Evolutionary conservation across 2,888 invertebrate genomes (phyloP), one percentile per base, ranked within the genome.

Genomic region (Erebia aethiops): DNA sequence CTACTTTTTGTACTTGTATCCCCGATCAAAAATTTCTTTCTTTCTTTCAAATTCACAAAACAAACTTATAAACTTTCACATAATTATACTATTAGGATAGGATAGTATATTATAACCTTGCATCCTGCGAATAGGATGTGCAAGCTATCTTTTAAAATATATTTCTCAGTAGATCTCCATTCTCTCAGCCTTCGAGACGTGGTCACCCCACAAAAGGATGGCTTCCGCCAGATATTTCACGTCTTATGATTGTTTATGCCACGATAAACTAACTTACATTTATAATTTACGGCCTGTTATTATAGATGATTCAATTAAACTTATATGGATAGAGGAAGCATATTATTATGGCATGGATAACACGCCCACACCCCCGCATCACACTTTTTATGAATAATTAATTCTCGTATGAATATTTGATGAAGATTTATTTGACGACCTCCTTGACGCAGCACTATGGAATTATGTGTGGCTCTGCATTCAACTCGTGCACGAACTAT

Each of bases 181-280:
- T 35, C 35, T 35, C 35, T 35, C 26, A 26, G 7, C 1, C 7
- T 26, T 26, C 26, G 8, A 9, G 2, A 65, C 73, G 71, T 68
- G 18, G 16, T 43, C 52, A 13, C 41, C 68, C 71, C 26, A 63
- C 21, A 52, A 11, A 69, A 67, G 58, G 46, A 67, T 64, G 54
- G 61, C 74, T 74, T 76, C 76, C 76, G 75, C 61, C 71, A 75
- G 71, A 72, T 67, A 70, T 65, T 66, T 46, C 56, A 66, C 71
- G 62, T 66, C 67, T 69, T 61, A 63, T 56, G 67, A 72, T 68
- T 74, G 73, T 75, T 74, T 76, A 73, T 74, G 18, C 43, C 54
- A 63, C 57, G 49, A 61, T 69, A 71, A 69, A 71, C 64, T 54
- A 65, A 65, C 18, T 66, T 35, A 57, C 26, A 49, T 66, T 57